Conservation (phyloP, 1,140 invertebrate species). For the Homalodisca vitripennis region DNA sequence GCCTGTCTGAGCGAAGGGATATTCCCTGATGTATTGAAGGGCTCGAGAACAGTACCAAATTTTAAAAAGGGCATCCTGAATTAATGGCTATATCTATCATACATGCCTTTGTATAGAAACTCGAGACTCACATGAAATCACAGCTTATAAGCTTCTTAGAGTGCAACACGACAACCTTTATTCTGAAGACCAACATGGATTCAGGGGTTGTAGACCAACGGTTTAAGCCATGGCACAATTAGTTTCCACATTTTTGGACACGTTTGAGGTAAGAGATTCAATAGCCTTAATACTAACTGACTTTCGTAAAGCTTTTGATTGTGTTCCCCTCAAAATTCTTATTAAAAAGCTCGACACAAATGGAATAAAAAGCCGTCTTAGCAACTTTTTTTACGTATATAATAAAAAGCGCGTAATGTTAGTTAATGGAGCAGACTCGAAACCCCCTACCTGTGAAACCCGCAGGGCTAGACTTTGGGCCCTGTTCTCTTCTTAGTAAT, state of each 20-base stretch:
- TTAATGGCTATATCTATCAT: background rate
- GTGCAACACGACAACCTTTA: background rate
- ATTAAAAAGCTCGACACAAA: background rate
- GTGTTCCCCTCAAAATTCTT: background rate
- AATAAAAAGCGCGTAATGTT: background rate
- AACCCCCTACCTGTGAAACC: no score
- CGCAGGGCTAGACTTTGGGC: no score
- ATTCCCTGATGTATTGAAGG: constrained; percentile 4
- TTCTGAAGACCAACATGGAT: background rate
- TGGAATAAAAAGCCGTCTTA: background rate
- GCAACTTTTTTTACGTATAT: background rate
- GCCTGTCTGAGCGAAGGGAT: background rate
- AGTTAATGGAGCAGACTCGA: no score
- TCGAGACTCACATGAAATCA: background rate
- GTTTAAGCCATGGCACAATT: background rate
- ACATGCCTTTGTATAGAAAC: background rate
- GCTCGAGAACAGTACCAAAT: constrained; percentile 5
- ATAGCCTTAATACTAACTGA: background rate
- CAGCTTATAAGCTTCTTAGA: background rate
- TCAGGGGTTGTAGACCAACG: background rate
- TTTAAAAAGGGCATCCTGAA: constrained; percentile 7
- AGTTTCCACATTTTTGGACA: background rate
- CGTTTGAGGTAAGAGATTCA: background rate
- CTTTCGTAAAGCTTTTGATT: no score
- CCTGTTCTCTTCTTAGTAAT: no score